Base-by-base conservation (phyloP, 2,113 vertebrate species). In the Eublepharis macularius region DNA sequence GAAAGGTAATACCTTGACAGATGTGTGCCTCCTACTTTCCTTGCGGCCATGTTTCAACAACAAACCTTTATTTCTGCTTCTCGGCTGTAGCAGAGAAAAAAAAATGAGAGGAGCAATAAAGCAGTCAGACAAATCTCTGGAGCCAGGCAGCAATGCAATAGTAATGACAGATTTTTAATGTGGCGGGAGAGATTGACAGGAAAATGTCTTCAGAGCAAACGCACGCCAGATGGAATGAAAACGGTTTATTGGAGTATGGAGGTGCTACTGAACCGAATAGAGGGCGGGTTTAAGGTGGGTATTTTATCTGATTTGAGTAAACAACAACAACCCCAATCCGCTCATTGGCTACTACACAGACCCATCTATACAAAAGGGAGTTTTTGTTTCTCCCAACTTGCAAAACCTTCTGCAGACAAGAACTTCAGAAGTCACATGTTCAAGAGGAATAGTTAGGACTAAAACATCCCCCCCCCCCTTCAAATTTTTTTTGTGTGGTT, bases 171-270 rank as follows among this genome's bases (percentile, higher is more conserved):
- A 97, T 96, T 97, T 96, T 97, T 98, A 98, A 98, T 98, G 98
- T 97, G 97, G 97, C 95, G 96, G 95, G 94, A 95, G 97, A 98
- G 98, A 99, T 98, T 99, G 98, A 98, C 98, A 98, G 97, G 96
- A 96, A 96, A 96, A 95, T 98, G 98, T 98, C 98, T 97, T 97
- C 97, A 96, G 97, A 98, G 97, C 98, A 97, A 97, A 97, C 94
- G 95, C 95, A 96, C 96, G 97, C 98, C 98, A 99, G 98, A 99
- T 99, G 98, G 98, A 98, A 98, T 97, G 98, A 98, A 97, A 98
- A 98, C 97, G 97, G 97, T 97, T 98, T 98, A 98, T 96, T 98
- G 97, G 97, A 98, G 98, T 97, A 98, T 98, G 98, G 96, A 96
- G 95, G 94, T 91, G 90, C 92, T 87, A 86, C 93, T 94, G 93